Percentiles rank a stretch among this genome's conserved stretches.
Conservation (phyloP, 2,797 vertebrate genomes). For the Loris lydekkerianus region DNA sequence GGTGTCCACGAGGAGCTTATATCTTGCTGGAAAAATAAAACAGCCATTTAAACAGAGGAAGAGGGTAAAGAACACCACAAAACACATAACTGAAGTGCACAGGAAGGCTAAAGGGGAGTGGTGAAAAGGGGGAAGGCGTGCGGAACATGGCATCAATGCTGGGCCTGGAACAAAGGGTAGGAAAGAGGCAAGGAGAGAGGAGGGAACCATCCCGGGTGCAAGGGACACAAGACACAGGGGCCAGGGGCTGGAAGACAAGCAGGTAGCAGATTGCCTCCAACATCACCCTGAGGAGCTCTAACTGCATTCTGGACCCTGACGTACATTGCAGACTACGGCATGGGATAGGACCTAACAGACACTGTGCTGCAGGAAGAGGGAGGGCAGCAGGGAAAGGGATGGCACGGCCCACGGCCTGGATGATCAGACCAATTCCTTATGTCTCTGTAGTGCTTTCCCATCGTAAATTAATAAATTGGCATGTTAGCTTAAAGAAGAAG, state of each 20-base stretch:
- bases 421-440: not conserved
- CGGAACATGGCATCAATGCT: not conserved
- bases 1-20: not conserved
- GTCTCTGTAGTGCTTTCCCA: not conserved
- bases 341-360: not conserved
- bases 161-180: not conserved
- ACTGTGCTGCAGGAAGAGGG: not conserved
- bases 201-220: not conserved
- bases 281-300: not conserved
- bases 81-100: not conserved
- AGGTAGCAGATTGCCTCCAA: not conserved
- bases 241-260: not conserved
- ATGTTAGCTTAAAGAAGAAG: not conserved
- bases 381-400: too few species aligned
- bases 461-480: slow-evolving; percentile 38
- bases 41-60: not conserved
- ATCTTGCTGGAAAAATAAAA: not conserved
- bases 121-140: not conserved
- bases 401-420: not conserved
- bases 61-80: not conserved
- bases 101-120: not conserved
- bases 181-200: not conserved
- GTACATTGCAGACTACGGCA: not conserved
- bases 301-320: not conserved
- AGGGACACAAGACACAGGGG: not conserved